These are phyloP conservation scores for Marronus borbonicus DNA, from an alignment of 2,888 invertebrate genomes.

Conservation along the genomic window DNA sequence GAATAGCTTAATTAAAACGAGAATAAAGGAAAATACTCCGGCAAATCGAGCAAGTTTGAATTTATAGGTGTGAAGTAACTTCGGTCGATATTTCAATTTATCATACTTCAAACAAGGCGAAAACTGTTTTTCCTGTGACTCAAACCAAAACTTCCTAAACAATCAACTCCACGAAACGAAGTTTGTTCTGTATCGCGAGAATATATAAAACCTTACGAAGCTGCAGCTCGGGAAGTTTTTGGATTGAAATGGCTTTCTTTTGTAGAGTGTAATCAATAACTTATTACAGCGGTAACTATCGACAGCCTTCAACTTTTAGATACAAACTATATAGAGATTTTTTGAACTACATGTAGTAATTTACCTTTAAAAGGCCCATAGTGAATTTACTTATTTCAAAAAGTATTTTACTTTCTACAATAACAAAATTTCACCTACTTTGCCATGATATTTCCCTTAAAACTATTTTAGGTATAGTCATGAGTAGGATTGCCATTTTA, in stretches of 20 bases:
- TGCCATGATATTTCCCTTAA: too few species aligned
- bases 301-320: too few species aligned
- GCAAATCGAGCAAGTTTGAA: slow-evolving; percentile 11
- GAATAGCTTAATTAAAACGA: slow-evolving; percentile 27
- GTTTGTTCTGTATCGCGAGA: slow-evolving; percentile 12
- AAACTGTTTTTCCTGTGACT: slow-evolving; percentile 13
- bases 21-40: background rate
- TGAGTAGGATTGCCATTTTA: too few species aligned
- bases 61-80: background rate
- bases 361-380: too few species aligned
- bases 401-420: too few species aligned
- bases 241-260: slow-evolving; percentile 16
- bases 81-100: slow-evolving; percentile 21
- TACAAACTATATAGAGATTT: too few species aligned
- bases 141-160: slow-evolving; percentile 18
- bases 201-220: slow-evolving; percentile 3
- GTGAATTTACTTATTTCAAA: too few species aligned
- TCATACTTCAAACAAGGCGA: slow-evolving; percentile 5
- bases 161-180: slow-evolving; percentile 28
- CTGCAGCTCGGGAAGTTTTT: background rate
- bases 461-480: too few species aligned
- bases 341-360: too few species aligned
- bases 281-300: too few species aligned
- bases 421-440: too few species aligned
- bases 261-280: slow-evolving; percentile 2